Conservation (phyloP, 2,113 vertebrate genomes). For the Macheiramphus alcinus region DNA sequence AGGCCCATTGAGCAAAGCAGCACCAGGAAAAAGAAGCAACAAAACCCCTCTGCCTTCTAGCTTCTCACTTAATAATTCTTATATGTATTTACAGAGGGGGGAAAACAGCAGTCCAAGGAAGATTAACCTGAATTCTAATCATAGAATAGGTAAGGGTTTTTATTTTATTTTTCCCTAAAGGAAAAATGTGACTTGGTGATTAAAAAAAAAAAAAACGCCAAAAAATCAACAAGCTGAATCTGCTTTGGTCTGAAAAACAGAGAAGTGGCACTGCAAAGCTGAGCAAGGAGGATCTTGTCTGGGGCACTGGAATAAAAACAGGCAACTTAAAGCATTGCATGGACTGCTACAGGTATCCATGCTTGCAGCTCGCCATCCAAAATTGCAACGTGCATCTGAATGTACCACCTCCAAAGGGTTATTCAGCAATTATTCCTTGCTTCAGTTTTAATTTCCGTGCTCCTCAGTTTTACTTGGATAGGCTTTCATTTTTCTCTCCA, state of each 20-base stretch:
- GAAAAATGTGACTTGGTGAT: neutral
- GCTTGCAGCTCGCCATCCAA: neutral
- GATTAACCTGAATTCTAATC: neutral
- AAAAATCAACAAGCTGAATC: neutral
- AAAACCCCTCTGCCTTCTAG: neutral
- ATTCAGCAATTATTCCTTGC: neutral
- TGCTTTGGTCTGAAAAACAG: neutral
- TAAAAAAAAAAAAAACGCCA: neutral
- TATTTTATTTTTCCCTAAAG: neutral
- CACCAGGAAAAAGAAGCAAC: neutral
- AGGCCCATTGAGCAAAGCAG: neutral
- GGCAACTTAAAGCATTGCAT: neutral
- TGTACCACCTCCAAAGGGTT: neutral
- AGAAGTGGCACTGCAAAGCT: neutral
- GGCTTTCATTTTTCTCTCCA: neutral
- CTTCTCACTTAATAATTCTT: neutral
- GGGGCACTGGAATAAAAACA: neutral
- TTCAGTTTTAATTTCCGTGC: neutral
- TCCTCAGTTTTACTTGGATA: neutral
- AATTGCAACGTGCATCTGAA: neutral
- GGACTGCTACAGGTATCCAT: neutral
- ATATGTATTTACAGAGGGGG: neutral
- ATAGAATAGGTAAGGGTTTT: neutral
- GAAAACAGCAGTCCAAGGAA: neutral
- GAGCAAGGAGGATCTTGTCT: neutral